These are phyloP conservation scores for Chlorodrepanis virens DNA, from an alignment of 2,113 vertebrate species.

Conservation along the genomic window DNA sequence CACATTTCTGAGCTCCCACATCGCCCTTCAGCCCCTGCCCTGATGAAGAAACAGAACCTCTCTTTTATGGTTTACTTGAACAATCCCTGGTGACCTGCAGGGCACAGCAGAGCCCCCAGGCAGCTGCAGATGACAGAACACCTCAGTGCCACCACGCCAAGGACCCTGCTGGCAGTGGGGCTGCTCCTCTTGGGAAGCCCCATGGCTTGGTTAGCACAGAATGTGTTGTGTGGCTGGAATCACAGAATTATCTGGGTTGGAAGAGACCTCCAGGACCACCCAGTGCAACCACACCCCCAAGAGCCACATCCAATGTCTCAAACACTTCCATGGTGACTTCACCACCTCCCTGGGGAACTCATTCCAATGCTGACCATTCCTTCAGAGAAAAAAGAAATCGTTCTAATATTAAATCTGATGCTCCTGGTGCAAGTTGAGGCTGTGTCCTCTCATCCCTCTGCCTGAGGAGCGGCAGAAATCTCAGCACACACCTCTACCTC, in stretches of 20 bases:
- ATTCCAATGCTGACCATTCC: accelerated
- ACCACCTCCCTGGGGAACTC: not conserved
- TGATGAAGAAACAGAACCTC: not conserved
- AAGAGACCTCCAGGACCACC: not conserved
- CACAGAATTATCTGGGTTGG: accelerated
- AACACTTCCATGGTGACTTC: not conserved
- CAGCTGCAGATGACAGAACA: not conserved
- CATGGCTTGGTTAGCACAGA: accelerated
- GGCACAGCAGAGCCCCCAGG: not conserved
- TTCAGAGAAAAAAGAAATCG: accelerated
- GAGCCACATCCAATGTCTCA: not conserved
- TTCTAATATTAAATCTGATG: not conserved
- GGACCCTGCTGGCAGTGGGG: not conserved
- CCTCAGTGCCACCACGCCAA: not conserved
- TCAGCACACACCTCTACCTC: not conserved
- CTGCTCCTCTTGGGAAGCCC: not conserved
- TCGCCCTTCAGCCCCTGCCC: not conserved
- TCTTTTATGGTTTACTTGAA: accelerated
- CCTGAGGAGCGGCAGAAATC: not conserved
- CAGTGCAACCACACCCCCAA: not conserved
- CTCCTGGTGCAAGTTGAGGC: not conserved
- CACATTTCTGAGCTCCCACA: not conserved
- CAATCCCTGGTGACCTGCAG: not conserved
- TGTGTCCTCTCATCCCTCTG: too few relatives aligned
- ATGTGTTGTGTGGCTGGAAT: not conserved